A percentile compares a stretch with the other conserved stretches of the same genome.
phyloP scores from a whole-genome alignment of 2,888 invertebrate species.

The Oasisia sp. region DNA sequence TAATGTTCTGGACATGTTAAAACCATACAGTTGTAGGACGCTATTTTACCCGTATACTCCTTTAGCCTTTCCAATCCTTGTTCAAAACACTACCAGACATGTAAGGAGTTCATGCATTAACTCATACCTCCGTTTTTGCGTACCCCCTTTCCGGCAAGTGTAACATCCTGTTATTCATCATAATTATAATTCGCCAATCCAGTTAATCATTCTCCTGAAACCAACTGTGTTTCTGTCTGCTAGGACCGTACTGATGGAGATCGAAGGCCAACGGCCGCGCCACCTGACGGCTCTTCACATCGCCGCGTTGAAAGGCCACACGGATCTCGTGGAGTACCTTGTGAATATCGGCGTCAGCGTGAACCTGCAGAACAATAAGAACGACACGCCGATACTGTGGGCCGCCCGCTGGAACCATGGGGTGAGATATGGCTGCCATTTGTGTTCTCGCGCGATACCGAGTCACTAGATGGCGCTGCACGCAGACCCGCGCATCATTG shows the following conservation, averaged over 20 bases:
- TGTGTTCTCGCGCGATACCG: not conserved
- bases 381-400: conserved; percentile 62
- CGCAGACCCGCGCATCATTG: too few relatives aligned
- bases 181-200: not conserved
- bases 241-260: conserved; percentile 43
- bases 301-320: conserved; percentile 44
- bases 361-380: conserved; percentile 46
- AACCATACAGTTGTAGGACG: too few relatives aligned
- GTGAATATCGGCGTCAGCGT: conserved; percentile 30
- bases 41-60: too few relatives aligned
- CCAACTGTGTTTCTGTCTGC: not conserved
- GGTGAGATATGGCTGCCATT: conserved; percentile 37
- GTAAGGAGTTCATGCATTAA: too few relatives aligned
- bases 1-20: too few relatives aligned
- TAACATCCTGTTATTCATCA: not conserved
- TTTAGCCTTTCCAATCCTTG: too few relatives aligned
- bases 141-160: too few relatives aligned
- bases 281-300: conserved; percentile 43
- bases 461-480: too few relatives aligned
- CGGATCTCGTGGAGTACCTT: conserved; percentile 38
- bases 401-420: conserved; percentile 58
- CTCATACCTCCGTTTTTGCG: too few relatives aligned
- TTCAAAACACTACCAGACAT: too few relatives aligned
- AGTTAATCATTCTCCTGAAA: not conserved
- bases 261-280: conserved; percentile 57